phyloP scores from a whole-genome alignment of 2,113 vertebrate genomes.

The Periophthalmus modestus region DNA sequence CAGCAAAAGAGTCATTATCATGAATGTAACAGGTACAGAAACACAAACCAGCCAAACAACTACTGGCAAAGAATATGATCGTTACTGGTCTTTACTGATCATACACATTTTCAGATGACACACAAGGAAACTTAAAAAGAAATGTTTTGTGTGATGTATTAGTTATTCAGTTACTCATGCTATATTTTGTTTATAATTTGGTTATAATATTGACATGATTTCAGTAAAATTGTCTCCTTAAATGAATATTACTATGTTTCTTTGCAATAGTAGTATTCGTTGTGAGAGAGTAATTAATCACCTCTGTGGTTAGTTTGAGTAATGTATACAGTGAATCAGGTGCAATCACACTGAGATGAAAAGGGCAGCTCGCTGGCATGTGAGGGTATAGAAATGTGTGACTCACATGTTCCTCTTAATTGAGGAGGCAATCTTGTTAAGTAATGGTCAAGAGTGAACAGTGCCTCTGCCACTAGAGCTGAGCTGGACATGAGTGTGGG shows the following conservation, averaged over 20 bases:
- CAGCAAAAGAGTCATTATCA: slow-evolving; percentile 34
- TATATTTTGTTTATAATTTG: not conserved
- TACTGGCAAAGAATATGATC: not conserved
- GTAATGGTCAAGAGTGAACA: slow-evolving; percentile 17
- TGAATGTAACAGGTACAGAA: slow-evolving; percentile 16
- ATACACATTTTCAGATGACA: no score
- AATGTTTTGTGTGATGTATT: no score
- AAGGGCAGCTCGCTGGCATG: slow-evolving; percentile 3
- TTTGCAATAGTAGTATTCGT: not conserved
- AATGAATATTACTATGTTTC: not conserved
- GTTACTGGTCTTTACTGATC: no score
- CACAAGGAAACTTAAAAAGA: no score
- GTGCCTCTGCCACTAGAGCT: slow-evolving; percentile 4
- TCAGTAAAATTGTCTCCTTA: not conserved
- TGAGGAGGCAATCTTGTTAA: slow-evolving; percentile 9
- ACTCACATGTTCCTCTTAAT: slow-evolving; percentile 6
- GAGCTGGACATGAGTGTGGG: slow-evolving; percentile 10
- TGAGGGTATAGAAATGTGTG: slow-evolving; percentile 9
- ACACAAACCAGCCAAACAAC: slow-evolving; percentile 17
- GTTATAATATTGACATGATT: not conserved
- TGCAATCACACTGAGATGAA: slow-evolving; percentile 8
- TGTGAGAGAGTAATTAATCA: not conserved
- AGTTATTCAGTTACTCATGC: not conserved
- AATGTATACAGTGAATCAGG: not conserved
- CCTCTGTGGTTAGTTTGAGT: not conserved